Evolutionary conservation across 2,888 invertebrate genomes (phyloP).

Genomic region (Palloptera scutellata): DNA sequence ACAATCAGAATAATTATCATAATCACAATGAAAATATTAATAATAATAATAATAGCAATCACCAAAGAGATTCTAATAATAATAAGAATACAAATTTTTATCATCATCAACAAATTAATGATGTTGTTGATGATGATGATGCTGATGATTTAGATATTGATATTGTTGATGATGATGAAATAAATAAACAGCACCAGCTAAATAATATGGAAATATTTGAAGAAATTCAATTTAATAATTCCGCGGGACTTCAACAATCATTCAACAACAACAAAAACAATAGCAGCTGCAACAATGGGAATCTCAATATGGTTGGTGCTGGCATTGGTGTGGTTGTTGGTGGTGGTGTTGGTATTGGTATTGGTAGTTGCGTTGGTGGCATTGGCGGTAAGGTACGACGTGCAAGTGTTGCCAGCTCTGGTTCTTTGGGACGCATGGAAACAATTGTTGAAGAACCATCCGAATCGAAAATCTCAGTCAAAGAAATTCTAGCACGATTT

Average conservation of each 20-base stretch:
- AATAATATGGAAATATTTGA: too few relatives aligned
- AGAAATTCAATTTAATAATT: too few relatives aligned
- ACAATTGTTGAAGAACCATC: conserved; percentile 80
- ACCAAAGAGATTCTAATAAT: conserved; percentile 33
- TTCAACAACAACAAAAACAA: conserved; percentile 15
- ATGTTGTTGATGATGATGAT: too few relatives aligned
- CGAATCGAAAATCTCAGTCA: conserved; percentile 84
- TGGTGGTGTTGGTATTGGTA: conserved; percentile 1
- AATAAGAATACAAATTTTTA: conserved; percentile 1
- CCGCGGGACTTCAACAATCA: neutral
- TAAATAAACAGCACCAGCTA: too few relatives aligned
- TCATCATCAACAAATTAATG: neutral
- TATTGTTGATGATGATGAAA: too few relatives aligned
- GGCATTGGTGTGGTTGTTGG: neutral
- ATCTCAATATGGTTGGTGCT: neutral
- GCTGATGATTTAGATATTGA: too few relatives aligned
- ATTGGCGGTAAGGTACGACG: conserved; percentile 53
- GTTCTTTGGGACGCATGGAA: conserved; percentile 77
- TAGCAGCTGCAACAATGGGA: conserved; percentile 17
- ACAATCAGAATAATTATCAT: conserved; percentile 11
- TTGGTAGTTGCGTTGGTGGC: conserved; percentile 10
- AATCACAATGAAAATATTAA: conserved; percentile 7
- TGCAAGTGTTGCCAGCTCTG: conserved; percentile 62
- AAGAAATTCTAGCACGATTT: conserved; percentile 82
- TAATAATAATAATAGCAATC: conserved; percentile 21